Conservation (phyloP, 2,113 vertebrate species). For the Etheostoma cragini region DNA sequence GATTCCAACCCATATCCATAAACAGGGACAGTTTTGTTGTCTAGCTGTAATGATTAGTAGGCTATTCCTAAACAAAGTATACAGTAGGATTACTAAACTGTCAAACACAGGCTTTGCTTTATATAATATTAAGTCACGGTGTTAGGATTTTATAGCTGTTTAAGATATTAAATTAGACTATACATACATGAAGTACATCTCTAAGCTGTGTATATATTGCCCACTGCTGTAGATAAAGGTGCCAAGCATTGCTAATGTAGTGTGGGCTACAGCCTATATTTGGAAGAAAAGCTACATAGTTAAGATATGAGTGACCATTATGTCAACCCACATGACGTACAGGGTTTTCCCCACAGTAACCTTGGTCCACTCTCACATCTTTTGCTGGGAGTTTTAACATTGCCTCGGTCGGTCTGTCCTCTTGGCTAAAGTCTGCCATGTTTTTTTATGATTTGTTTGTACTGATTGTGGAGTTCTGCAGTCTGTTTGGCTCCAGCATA, state of each 20-base stretch:
- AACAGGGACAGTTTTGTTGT: neutral
- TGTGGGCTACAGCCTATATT: conserved; percentile 27
- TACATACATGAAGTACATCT: conserved; percentile 4
- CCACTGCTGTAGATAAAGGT: conserved; percentile 14
- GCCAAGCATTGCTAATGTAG: conserved; percentile 12
- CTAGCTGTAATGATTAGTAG: neutral
- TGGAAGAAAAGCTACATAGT: conserved; percentile 45
- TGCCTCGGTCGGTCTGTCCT: neutral
- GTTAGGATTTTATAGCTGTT: neutral
- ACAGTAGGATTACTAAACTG: neutral
- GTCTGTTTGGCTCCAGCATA: conserved; percentile 38
- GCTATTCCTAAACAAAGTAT: neutral
- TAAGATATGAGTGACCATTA: conserved; percentile 35
- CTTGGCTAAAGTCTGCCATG: neutral
- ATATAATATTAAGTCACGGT: neutral
- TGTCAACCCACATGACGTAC: conserved; percentile 17
- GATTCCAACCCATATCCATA: neutral
- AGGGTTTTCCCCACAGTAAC: conserved; percentile 6
- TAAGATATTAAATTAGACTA: neutral
- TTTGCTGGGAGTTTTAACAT: neutral
- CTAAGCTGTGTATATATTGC: neutral
- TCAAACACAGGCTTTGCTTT: neutral
- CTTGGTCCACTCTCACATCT: conserved; percentile 8
- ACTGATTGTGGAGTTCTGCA: conserved; percentile 17
- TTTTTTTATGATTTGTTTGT: conserved; percentile 18